These are phyloP conservation scores for Aurelia coerulea DNA, from an alignment of 30 jellyfish, hydroid and myxozoan species.

Conservation along the genomic window DNA sequence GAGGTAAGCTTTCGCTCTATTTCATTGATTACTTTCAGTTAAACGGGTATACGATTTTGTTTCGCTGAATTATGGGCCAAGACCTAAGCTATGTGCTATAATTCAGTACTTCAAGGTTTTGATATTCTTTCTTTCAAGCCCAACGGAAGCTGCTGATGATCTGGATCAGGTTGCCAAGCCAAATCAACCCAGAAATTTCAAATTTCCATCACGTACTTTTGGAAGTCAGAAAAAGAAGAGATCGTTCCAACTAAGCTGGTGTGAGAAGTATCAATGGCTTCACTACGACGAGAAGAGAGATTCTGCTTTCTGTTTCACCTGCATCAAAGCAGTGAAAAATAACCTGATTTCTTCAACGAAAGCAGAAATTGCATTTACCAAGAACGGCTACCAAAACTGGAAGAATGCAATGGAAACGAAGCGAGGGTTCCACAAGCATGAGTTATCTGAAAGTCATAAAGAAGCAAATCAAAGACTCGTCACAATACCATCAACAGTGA, in stretches of 20 bases:
- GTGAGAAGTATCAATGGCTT: slow-evolving; percentile 7
- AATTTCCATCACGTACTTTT: slow-evolving; percentile 29
- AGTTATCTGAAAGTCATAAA: slow-evolving; percentile 54
- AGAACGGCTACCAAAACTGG: slow-evolving; percentile 70
- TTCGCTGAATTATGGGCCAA: background rate
- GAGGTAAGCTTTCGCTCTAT: slow-evolving; percentile 6
- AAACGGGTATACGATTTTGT: background rate
- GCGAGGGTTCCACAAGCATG: slow-evolving; percentile 56
- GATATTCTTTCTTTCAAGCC: background rate
- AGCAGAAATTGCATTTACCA: slow-evolving; percentile 61
- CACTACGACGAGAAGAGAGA: slow-evolving; percentile 24
- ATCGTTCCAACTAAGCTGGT: slow-evolving; percentile 3
- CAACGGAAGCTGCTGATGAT: slow-evolving; percentile 1
- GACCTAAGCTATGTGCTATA: background rate
- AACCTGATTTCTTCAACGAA: slow-evolving; percentile 68
- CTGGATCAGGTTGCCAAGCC: slow-evolving; percentile 24
- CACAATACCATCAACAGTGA: slow-evolving; percentile 44
- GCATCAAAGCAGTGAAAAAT: slow-evolving; percentile 67
- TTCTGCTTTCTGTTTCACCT: slow-evolving; percentile 70
- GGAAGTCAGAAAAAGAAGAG: slow-evolving; percentile 5
- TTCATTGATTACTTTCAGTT: background rate
- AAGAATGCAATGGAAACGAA: slow-evolving; percentile 55
- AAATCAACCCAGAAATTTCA: slow-evolving; percentile 28
- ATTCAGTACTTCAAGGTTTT: background rate
- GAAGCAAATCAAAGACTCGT: slow-evolving; percentile 51